Evolutionary conservation across 2,888 invertebrate genomes (phyloP), one percentile per base, ranked within the genome.

Genomic region (Lycocerus yunnanus): DNA sequence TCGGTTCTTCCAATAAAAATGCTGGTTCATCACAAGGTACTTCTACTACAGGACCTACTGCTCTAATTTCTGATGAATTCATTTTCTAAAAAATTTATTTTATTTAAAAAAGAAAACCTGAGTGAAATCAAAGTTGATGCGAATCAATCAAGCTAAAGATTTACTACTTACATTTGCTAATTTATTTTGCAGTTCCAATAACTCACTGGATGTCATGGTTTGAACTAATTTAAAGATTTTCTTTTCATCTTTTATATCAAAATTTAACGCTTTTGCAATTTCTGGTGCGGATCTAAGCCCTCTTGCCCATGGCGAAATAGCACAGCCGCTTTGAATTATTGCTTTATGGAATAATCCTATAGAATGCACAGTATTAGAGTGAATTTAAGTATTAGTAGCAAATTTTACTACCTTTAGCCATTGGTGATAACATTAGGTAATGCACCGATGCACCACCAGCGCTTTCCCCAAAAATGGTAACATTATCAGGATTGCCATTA

Each of bases 401-500:
- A 60, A 43, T 43, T 43, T 0, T 43, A 43, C 8, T 77, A 82
- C 86, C 86, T 79, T 85, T 87, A 1, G 89, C 84, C 82, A 88
- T 86, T 58, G 89, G 88, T 0, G 89, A 89, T 9, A 89, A 80
- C 80, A 88, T 86, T 80, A 89, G 84, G 72, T 86, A 88, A 78
- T 89, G 89, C 0, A 88, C 85, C 2, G 88, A 87, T 16, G 86
- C 87, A 9, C 85, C 88, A 0, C 90, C 90, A 1, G 89, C 89
- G 80, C 90, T 90, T 81, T 89, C 88, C 1, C 90, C 90, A 78
- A 89, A 88, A 9, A 90, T 83, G 0, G 89, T 89, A 3, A 87
- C 89, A 75, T 90, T 90, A 11, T 87, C 82, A 0, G 88, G 85
- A 83, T 90, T 88, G 4, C 90, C 90, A 27, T 88, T 88, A 80